Evolutionary conservation across 2,888 invertebrate genomes (phyloP), one percentile per base, ranked within the genome.

Genomic region (Romanomermis culicivorax): DNA sequence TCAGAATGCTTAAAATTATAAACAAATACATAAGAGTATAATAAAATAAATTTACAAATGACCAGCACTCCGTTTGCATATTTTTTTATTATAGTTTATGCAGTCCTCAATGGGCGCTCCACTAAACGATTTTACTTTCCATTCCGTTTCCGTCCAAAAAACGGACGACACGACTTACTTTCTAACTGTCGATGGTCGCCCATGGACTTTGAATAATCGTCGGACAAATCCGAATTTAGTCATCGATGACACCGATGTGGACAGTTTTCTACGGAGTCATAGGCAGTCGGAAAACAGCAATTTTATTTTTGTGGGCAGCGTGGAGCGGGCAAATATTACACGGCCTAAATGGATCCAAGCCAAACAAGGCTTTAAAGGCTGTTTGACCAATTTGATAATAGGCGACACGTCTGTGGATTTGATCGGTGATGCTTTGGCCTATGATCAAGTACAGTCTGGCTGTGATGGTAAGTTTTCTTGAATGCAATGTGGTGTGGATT

Each of bases 121-220:
- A 56, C 75, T 91, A 66, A 91, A 88, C 68, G 91, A 93, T 66
- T 88, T 89, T 68, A 77, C 82, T 65, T 93, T 91, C 93, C 93
- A 93, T 68, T 80, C 85, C 0, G 86, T 93, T 1, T 83, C 84
- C 50, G 82, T 93, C 23, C 77, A 85, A 42, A 76, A 89, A 56
- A 85, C 86, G 0, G 83, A 83, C 0, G 80, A 82, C 0, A 82
- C 83, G 65, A 81, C 85, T 59, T 88, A 89, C 69, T 83, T 85
- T 0, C 74, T 93, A 47, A 81, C 84, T 67, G 86, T 93, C 7
- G 91, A 93, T 68, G 86, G 86, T 55, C 60, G 61, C 47, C 23
- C 48, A 36, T 62, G 64, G 20, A 64, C 63, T 2, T 59, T 63
- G 17, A 65, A 66, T 56, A n/a, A n/a, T n/a, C n/a, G n/a, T n/a